Percentiles rank a stretch among this genome's conserved stretches.
Conservation (phyloP, 2,113 vertebrate species). For the Damaliscus lunatus region DNA sequence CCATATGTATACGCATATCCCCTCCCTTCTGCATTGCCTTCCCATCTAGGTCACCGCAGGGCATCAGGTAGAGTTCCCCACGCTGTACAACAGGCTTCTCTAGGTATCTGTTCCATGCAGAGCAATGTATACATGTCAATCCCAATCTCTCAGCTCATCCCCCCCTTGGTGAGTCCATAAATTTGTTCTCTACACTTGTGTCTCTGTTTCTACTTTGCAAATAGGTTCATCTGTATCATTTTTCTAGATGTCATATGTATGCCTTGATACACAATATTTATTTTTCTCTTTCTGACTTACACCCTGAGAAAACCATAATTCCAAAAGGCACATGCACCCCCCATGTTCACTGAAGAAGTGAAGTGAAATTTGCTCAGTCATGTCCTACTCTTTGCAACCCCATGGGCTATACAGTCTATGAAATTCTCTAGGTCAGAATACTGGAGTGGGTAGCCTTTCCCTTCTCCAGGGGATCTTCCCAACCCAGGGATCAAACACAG, state of each 20-base stretch:
- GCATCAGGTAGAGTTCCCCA: not conserved
- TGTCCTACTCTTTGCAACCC: not conserved
- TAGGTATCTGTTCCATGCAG: not conserved
- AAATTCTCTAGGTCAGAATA: not conserved
- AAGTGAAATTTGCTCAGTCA: not conserved
- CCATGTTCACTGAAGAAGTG: not conserved
- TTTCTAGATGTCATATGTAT: not conserved
- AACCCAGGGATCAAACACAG: not conserved
- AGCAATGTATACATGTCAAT: not conserved
- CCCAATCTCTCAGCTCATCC: not conserved
- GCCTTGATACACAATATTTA: not conserved
- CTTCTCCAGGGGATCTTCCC: not conserved
- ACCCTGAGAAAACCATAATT: not conserved
- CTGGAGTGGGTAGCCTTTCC: not conserved
- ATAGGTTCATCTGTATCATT: not conserved
- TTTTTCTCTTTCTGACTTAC: not conserved
- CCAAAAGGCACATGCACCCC: not conserved
- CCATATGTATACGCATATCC: rapidly evolving
- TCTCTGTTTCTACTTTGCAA: not conserved
- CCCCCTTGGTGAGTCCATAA: not conserved
- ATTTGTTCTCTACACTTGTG: not conserved
- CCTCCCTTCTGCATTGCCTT: not conserved
- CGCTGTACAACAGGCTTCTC: not conserved
- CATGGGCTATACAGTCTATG: not conserved
- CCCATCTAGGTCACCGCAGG: not conserved